Evolutionary conservation across 2,113 vertebrate species (phyloP), one percentile per base, ranked within the genome.

Genomic region (Bujurquina vittata): DNA sequence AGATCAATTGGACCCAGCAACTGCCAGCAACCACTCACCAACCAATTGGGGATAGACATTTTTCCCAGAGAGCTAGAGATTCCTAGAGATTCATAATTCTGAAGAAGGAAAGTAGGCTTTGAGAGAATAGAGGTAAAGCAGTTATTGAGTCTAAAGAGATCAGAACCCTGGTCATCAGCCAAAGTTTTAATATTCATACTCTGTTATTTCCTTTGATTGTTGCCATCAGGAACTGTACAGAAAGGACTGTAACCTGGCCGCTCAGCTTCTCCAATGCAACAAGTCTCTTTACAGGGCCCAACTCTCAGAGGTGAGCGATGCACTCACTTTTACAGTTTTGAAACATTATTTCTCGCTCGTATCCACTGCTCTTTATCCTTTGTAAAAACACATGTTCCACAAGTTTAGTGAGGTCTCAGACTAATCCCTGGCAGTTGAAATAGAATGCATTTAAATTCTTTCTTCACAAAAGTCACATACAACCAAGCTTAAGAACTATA

Each of bases 181-280:
- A 72, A 54, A 31, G 46, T 54, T 72, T 72, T 72, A 72, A 52
- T 52, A 52, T 52, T 52, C 43, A 43, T 26, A 55, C 40, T 20
- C 29, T 77, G 4, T 58, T 69, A 9, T 77, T 43, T 52, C 6
- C 3, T 77, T 26, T 72, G 9, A 40, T 65, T 79, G 35, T 79
- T 22, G 35, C 40, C 49, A 35, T 75, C 77, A 99, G 98, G 98
- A 98, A 18, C 93, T 97, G 89, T 99, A 99, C 94, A 97, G 98
- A 90, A 99, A 99, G 92, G 98, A 99, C 95, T 99, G 97, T 93
- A 98, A 96, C 92, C 95, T 99, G 88, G 98, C 98, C 46, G 98
- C 97, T 92, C 98, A 99, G 95, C 97, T 99, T 88, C 97, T 99
- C 84, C 97, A 98, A 90, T 98, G 98, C 95, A 97, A 97, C 96